Base-by-base conservation (phyloP, 2,888 invertebrate genomes). In the Temnothorax rugatulus region DNA sequence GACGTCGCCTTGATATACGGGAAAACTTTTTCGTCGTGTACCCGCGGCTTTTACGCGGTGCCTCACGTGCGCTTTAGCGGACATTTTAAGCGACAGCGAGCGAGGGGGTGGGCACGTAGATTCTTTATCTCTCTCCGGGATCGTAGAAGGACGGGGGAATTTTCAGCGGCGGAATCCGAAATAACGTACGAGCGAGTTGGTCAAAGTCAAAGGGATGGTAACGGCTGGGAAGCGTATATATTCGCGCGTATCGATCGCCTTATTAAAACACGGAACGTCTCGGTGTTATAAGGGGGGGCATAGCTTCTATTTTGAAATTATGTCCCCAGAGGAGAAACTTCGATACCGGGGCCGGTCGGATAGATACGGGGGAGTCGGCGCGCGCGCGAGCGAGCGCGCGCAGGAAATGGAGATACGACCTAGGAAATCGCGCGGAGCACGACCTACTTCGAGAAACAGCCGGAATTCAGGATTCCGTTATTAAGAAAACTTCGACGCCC, bases 401-500 rank as follows among this genome's bases (percentile, higher is more conserved):
- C 57, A 76, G 76, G 71, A 77, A 82, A 74, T 86, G 54, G 59
- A 84, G 84, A 76, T 82, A 63, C 15, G 61, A 50, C 59, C 61
- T 63, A 68, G 44, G 57, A 79, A 68, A 82, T 79, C 73, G 59
- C 52, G 47, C 63, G 47, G 34, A 18, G 79, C 71, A 71, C 81
- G 85, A 85, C 85, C 85, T 86, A 90, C 84, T 90, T 88, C 69
- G 77, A 8, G 81, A 61, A 86, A 86, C 87, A 87, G 84, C 82
- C 84, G 85, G 85, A 88, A 79, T 84, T 90, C 86, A 83, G 59
- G 74, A 57, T 88, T 84, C 84, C 66, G 84, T 89, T 90, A 87
- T 87, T 89, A 90, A 89, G 88, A 87, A 90, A 90, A 89, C 83
- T 90, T 84, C 79, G 85, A 74, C 74, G 84, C 68, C 41, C 41